A percentile compares a stretch with the other conserved stretches of the same genome.
Conservation (phyloP, 2,888 invertebrate species). For the Pyrocoelia pectoralis region DNA sequence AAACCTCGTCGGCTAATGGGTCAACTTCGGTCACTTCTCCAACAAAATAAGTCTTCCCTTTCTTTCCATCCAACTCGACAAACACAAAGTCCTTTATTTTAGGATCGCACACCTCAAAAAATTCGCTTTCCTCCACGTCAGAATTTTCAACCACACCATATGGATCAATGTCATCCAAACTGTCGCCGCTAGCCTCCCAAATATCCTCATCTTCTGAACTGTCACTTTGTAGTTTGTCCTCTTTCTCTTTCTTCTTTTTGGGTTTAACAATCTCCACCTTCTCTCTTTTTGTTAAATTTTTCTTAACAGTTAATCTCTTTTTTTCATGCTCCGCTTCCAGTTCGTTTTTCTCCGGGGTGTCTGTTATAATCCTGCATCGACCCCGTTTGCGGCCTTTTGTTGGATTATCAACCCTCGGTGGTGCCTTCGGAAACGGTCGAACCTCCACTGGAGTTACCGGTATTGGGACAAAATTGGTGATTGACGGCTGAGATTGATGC, state of each 20-base stretch:
- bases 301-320: neutral
- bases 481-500: too few species aligned
- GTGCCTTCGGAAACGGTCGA: constrained; percentile 14
- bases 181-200: constrained; percentile 18
- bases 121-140: neutral
- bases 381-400: constrained; percentile 6
- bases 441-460: constrained; percentile 14
- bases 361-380: constrained; percentile 5
- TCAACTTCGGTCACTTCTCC: neutral
- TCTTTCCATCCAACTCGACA: neutral
- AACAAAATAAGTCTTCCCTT: neutral
- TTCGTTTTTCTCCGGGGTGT: constrained; percentile 7
- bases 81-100: too few species aligned
- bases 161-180: constrained; percentile 21
- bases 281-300: too few species aligned
- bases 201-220: constrained; percentile 21
- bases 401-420: neutral
- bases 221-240: too few species aligned
- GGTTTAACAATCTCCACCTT: neutral
- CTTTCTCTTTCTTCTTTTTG: constrained; percentile 6
- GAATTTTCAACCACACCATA: neutral
- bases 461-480: too few species aligned
- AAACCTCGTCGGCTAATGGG: neutral
- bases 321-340: constrained; percentile 7
- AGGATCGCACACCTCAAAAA: constrained; percentile 2